phyloP scores from a whole-genome alignment of 2,797 vertebrate genomes.

The Acanthornis magna region DNA sequence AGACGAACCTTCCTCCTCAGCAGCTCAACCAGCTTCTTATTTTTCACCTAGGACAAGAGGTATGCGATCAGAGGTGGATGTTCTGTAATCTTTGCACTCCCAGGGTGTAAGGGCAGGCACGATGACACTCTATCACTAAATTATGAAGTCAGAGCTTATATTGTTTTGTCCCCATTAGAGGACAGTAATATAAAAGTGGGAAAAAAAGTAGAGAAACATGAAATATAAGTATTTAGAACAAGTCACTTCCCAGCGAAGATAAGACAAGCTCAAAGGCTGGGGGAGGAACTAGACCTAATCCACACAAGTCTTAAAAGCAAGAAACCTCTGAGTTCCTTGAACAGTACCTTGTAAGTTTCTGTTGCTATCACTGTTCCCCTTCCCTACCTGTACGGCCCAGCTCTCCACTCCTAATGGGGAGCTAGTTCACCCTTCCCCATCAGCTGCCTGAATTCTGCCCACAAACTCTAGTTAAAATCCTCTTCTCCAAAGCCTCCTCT shows the following conservation, averaged over 20 bases:
- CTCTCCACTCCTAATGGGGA: not conserved
- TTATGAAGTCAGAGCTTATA: not conserved
- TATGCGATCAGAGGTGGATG: not conserved
- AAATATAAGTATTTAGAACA: not conserved
- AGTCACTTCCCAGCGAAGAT: not conserved
- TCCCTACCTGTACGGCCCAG: rapidly evolving
- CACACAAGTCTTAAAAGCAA: not conserved
- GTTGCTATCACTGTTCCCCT: not conserved
- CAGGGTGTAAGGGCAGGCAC: not conserved
- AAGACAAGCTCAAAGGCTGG: not conserved
- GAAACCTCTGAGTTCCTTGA: not conserved
- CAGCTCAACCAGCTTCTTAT: slow-evolving; percentile 90
- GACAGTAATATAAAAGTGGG: not conserved
- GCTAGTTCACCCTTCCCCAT: not conserved
- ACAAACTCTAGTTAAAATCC: not conserved
- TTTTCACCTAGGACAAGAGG: slow-evolving; percentile 85
- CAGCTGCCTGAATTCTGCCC: not conserved
- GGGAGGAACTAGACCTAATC: not conserved
- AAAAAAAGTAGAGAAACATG: not conserved
- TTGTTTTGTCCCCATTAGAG: not conserved
- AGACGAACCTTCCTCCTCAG: slow-evolving; percentile 93
- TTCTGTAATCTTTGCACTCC: not conserved
- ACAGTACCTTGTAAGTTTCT: not conserved
- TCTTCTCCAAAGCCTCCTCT: not conserved
- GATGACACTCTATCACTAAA: not conserved